Evolutionary conservation across 2,113 vertebrate genomes (phyloP), one percentile per base, ranked within the genome.

Genomic region (Heloderma charlesbogerti): DNA sequence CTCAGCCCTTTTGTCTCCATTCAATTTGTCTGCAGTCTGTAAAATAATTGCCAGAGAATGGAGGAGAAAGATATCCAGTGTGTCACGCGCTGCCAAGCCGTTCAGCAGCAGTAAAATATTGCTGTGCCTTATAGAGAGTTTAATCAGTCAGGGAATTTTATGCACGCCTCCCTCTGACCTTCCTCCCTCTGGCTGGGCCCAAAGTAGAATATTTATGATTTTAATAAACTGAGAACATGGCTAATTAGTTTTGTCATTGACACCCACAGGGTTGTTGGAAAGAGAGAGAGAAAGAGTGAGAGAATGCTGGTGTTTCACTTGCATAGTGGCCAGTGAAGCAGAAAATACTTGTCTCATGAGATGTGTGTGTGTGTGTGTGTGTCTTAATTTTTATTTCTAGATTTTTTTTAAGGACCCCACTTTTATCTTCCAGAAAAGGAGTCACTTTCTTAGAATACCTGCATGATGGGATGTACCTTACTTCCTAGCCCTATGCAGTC

Each of bases 151-250:
- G 96, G 93, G 90, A 92, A 95, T 94, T 95, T 82, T 94, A 94
- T 92, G 93, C 87, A 95, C 72, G 87, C 95, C 96, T 96, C 95
- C 95, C 95, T 95, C 92, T 91, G 95, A 96, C 94, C 92, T 93
- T 88, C 92, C 77, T 57, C 69, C 77, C 92, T 27, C 15, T 22
- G 86, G 84, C 51, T 84, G 86, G 60, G 37, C 72, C 84, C 93
- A 88, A 82, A 88, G 93, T 90, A 90, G 95, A 94, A 95, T 96
- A 97, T 97, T 97, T 98, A 97, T 96, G 95, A 95, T 96, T 97
- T 96, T 96, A 97, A 97, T 97, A 96, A 96, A 96, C 95, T 88
- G 93, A 91, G 93, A 94, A 74, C 94, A 94, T 1, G 69, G 94
- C 67, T 97, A 97, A 97, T 97, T 97, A 97, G 94, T 92, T 94